These are phyloP conservation scores for Mormyrops attenuatus DNA, from an alignment of 2,797 vertebrate genomes.

Conservation along the genomic window DNA sequence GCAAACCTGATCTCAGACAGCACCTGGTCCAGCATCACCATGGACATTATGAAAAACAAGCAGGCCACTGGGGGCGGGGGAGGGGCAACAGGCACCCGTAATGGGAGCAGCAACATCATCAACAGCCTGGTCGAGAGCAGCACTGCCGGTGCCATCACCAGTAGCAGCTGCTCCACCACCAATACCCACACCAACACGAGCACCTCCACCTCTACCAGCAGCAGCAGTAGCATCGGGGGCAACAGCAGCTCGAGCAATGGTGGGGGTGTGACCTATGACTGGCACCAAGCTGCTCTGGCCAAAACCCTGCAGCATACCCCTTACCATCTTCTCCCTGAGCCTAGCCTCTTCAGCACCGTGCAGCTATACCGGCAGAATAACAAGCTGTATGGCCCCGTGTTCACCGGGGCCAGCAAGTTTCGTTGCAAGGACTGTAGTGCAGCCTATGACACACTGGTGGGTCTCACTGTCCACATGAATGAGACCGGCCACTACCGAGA, in stretches of 20 bases:
- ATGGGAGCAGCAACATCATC: constrained; percentile 60
- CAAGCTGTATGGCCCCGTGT: constrained; percentile 94
- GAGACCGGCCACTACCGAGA: constrained; percentile 97
- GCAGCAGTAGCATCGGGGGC: constrained; percentile 56
- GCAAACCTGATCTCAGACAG: constrained; percentile 93
- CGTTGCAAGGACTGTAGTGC: constrained; percentile 96
- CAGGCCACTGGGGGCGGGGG: constrained; percentile 66
- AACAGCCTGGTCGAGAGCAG: constrained; percentile 37
- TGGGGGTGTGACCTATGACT: constrained; percentile 68
- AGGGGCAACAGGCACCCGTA: constrained; percentile 66
- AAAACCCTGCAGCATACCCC: constrained; percentile 93
- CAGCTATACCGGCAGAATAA: constrained; percentile 97
- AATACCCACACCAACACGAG: constrained; percentile 39
- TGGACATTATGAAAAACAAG: constrained; percentile 80
- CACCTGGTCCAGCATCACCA: constrained; percentile 88
- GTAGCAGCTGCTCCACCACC: constrained; percentile 52
- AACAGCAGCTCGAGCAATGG: constrained; percentile 58
- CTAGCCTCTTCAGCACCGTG: constrained; percentile 96
- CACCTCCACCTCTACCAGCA: constrained; percentile 51
- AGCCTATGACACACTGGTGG: constrained; percentile 94
- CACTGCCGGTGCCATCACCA: constrained; percentile 46
- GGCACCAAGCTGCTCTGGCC: constrained; percentile 88
- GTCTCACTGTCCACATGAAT: constrained; percentile 96
- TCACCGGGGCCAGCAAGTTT: constrained; percentile 96
- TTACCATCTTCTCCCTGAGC: constrained; percentile 87